These are phyloP conservation scores for Trichosurus vulpecula DNA, from an alignment of 2,797 vertebrate genomes.

Conservation along the genomic window DNA sequence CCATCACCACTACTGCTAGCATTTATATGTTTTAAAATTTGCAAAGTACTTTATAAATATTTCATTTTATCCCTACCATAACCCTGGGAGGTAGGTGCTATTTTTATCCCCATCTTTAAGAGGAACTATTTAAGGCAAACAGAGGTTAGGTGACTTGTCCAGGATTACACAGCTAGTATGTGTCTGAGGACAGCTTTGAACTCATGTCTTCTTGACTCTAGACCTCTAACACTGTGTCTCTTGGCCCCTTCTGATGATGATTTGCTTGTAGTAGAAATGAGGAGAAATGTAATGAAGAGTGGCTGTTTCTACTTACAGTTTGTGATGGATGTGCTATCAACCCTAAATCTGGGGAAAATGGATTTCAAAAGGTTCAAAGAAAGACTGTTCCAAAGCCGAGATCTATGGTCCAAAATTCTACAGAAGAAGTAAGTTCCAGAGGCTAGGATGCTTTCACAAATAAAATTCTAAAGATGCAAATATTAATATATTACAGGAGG, in stretches of 20 bases:
- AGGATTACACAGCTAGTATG: not conserved
- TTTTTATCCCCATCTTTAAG: not conserved
- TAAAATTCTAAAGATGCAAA: not conserved
- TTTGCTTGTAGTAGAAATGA: not conserved
- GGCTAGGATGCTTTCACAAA: not conserved
- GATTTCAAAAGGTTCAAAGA: not conserved
- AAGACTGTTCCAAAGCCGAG: not conserved
- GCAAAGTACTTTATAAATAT: not conserved
- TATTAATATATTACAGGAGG: not conserved
- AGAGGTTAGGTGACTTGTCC: not conserved
- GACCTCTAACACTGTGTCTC: not conserved
- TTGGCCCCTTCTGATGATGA: not conserved
- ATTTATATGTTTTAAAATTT: not conserved
- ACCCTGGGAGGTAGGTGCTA: not conserved
- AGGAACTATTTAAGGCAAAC: not conserved
- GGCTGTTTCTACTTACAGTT: not conserved
- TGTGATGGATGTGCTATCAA: not conserved
- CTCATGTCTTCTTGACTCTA: not conserved
- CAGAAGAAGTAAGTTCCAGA: not conserved
- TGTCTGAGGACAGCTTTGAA: not conserved
- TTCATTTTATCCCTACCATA: not conserved
- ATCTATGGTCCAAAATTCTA: not conserved
- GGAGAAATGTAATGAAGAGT: not conserved
- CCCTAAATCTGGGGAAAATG: not conserved
- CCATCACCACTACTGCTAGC: too few relatives aligned